A percentile compares a stretch with the other conserved stretches of the same genome.
Evolutionary conservation across 2,113 vertebrate genomes (phyloP).

Genomic region (Accipiter cooperii): DNA sequence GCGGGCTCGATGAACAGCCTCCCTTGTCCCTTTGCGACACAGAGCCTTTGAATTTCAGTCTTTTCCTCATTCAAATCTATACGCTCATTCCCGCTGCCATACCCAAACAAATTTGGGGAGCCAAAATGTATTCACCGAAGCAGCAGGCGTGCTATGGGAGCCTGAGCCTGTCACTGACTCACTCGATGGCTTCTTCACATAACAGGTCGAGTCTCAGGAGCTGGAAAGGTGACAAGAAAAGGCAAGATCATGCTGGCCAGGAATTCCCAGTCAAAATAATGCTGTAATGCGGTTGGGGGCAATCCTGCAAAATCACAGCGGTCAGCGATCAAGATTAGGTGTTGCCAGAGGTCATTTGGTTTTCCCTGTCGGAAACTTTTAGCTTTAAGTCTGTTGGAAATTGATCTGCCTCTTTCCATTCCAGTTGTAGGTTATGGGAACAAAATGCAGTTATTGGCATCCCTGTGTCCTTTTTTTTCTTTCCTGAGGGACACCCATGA

Average conservation of each 20-base stretch:
- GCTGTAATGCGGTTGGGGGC: neutral
- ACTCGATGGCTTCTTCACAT: neutral
- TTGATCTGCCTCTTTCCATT: neutral
- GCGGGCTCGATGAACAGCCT: neutral
- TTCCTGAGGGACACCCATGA: neutral
- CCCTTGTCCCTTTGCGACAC: neutral
- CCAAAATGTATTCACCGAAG: neutral
- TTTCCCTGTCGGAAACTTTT: neutral
- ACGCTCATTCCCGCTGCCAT: rapidly evolving
- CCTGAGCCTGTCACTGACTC: neutral
- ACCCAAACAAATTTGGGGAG: neutral
- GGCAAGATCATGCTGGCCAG: neutral
- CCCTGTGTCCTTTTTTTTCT: neutral
- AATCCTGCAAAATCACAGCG: neutral
- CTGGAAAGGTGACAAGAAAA: neutral
- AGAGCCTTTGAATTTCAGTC: neutral
- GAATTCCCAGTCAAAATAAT: neutral
- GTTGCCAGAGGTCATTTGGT: neutral
- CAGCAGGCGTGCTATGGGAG: neutral
- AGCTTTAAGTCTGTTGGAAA: neutral
- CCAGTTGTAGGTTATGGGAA: neutral
- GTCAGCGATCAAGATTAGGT: neutral
- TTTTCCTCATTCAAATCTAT: neutral
- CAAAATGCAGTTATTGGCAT: neutral
- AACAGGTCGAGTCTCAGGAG: neutral